A percentile compares a stretch with the other conserved stretches of the same genome.
Evolutionary conservation across 2,888 invertebrate species (phyloP).

Genomic region (Isotomurus palustris): DNA sequence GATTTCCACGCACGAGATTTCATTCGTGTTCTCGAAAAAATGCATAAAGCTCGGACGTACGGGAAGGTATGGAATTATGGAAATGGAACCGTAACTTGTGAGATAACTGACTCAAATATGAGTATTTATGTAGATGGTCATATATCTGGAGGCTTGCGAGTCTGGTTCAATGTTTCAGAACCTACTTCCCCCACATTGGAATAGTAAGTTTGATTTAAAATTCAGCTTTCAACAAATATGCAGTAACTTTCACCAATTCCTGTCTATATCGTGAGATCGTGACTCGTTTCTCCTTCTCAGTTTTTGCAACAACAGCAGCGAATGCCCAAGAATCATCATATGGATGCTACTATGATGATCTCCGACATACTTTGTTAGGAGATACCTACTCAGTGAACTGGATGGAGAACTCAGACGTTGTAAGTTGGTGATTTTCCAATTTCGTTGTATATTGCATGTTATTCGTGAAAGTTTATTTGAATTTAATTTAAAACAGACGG

Average conservation of each 20-base stretch:
- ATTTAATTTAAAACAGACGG: slow-evolving; percentile 49
- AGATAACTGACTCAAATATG: slow-evolving; percentile 36
- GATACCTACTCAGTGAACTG: slow-evolving; percentile 61
- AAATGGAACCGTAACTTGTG: no score
- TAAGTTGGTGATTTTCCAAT: no score
- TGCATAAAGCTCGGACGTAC: slow-evolving; percentile 53
- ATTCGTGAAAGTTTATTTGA: not conserved
- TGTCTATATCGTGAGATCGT: not conserved
- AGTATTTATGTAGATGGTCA: no score
- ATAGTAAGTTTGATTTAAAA: slow-evolving; percentile 50
- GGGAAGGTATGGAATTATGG: slow-evolving; percentile 49
- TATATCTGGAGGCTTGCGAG: slow-evolving; percentile 61
- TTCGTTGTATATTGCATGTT: no score
- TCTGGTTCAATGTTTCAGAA: slow-evolving; percentile 60
- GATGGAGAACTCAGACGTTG: slow-evolving; percentile 59
- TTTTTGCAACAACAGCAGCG: slow-evolving; percentile 60
- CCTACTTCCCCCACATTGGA: slow-evolving; percentile 53
- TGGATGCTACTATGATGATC: slow-evolving; percentile 58
- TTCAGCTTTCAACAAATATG: slow-evolving; percentile 19
- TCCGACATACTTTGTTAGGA: slow-evolving; percentile 55
- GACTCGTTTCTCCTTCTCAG: slow-evolving; percentile 48
- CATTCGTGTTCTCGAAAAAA: slow-evolving; percentile 48
- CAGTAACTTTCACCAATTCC: not conserved
- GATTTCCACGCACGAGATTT: slow-evolving; percentile 49
- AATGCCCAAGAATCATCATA: slow-evolving; percentile 58